Percentiles rank a stretch among this genome's conserved stretches.
Evolutionary conservation across 30 jellyfish, hydroid and myxozoan species (phyloP).

Genomic region (Clytia hemisphaerica): DNA sequence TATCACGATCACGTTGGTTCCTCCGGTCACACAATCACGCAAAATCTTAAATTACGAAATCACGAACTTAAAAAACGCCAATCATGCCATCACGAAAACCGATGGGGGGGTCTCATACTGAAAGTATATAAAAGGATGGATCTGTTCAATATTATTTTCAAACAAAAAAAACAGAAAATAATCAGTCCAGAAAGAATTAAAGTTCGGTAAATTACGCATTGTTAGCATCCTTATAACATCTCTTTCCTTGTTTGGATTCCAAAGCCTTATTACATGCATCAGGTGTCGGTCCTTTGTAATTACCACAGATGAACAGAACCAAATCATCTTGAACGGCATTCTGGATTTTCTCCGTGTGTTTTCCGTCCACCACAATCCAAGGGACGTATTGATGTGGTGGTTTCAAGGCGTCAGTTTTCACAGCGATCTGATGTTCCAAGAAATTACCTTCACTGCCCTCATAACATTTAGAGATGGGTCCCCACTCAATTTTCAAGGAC

Average conservation of each 20-base stretch:
- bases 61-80: too few relatives aligned
- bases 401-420: constrained; percentile 40
- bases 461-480: constrained; percentile 15
- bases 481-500: constrained; percentile 29
- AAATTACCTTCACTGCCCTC: constrained; percentile 42
- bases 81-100: too few relatives aligned
- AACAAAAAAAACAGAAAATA: too few relatives aligned
- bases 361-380: constrained; percentile 41
- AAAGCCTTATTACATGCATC: constrained; percentile 19
- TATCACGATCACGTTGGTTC: too few relatives aligned
- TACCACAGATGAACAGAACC: constrained; percentile 22
- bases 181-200: too few relatives aligned
- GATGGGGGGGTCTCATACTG: too few relatives aligned
- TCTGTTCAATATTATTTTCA: too few relatives aligned
- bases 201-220: too few relatives aligned
- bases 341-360: constrained; percentile 38
- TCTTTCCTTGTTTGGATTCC: neutral
- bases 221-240: constrained; percentile 25
- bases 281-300: constrained; percentile 39
- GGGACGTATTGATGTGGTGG: constrained; percentile 49
- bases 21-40: too few relatives aligned
- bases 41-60: too few relatives aligned
- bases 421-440: constrained; percentile 32
- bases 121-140: too few relatives aligned
- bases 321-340: constrained; percentile 12